Evolutionary conservation across 2,113 vertebrate species (phyloP).

Genomic region (Gnathonemus longibarbis): DNA sequence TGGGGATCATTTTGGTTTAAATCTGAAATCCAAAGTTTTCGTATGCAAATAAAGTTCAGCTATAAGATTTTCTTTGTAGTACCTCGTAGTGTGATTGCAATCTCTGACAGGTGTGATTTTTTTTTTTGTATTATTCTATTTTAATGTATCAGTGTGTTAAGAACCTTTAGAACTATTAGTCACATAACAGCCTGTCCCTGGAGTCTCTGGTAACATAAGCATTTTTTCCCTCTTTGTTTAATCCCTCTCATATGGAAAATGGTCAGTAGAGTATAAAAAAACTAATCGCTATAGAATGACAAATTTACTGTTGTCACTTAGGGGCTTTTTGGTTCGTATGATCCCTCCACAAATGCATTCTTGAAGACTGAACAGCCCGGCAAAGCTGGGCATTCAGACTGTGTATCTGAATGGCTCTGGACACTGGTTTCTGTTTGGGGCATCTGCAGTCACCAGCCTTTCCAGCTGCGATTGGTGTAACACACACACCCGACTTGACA

Average conservation of each 20-base stretch:
- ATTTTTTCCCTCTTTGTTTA: not conserved
- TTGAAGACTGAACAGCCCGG: not conserved
- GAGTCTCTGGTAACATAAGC: not conserved
- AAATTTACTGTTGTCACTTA: not conserved
- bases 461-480: not conserved
- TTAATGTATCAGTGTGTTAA: not conserved
- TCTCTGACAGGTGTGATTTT: not conserved
- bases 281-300: not conserved
- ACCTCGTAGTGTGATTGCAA: not conserved
- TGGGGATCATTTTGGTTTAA: slow-evolving; percentile 30
- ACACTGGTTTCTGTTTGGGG: not conserved
- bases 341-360: not conserved
- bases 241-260: not conserved
- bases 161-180: not conserved
- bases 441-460: not conserved
- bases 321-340: not conserved
- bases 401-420: not conserved
- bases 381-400: not conserved
- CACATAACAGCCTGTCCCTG: not conserved
- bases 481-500: not conserved
- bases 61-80: not conserved
- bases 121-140: not conserved
- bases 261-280: not conserved
- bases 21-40: slow-evolving; percentile 37
- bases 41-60: slow-evolving; percentile 28